Evolutionary conservation across 2,113 vertebrate species (phyloP).

Genomic region (Microcebus ravelobensis): DNA sequence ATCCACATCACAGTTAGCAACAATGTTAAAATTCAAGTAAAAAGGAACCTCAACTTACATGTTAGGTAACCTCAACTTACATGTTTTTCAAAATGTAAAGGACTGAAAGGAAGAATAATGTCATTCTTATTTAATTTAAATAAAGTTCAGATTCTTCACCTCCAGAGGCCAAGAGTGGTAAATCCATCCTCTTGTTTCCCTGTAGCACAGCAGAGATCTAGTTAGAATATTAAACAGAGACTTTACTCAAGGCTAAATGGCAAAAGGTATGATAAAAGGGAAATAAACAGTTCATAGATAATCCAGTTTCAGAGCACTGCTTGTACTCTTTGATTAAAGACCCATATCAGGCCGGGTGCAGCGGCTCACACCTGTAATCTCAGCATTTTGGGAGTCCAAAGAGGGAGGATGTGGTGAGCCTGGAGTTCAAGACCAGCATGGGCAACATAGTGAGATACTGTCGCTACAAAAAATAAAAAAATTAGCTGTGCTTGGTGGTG

Average conservation of each 20-base stretch:
- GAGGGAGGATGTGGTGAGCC: too few species aligned
- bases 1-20: neutral
- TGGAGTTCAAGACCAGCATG: too few species aligned
- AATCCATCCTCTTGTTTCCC: neutral
- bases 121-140: slow-evolving; percentile 26
- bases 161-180: neutral
- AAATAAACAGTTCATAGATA: neutral
- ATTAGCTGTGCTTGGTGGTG: too few species aligned
- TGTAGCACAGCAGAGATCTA: neutral
- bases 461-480: too few species aligned
- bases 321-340: neutral
- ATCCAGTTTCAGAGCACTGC: neutral
- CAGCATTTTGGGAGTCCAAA: too few species aligned
- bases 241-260: neutral
- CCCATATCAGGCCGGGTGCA: too few species aligned
- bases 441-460: too few species aligned
- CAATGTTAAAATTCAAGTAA: slow-evolving; percentile 3
- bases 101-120: neutral
- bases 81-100: neutral
- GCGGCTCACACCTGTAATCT: too few species aligned
- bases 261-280: neutral
- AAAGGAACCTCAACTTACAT: neutral
- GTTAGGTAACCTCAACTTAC: neutral
- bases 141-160: neutral
- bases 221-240: neutral